A percentile compares a stretch with the other conserved stretches of the same genome.
Conservation (phyloP, 2,888 invertebrate species). For the Malthinus seriepunctatus region DNA sequence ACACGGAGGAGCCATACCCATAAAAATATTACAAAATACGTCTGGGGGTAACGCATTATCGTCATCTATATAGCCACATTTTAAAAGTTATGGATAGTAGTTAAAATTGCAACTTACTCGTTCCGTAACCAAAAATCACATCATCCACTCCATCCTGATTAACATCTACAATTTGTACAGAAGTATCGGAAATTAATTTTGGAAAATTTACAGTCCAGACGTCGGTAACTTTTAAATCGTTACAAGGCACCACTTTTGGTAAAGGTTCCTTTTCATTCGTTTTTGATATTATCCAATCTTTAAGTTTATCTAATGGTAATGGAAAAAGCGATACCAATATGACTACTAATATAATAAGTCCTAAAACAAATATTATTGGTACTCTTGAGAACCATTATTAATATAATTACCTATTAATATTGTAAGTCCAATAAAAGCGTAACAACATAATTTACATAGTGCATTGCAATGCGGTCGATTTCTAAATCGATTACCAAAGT, state of each 20-base stretch:
- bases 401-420: constrained; percentile 60
- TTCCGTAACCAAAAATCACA: constrained; percentile 76
- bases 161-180: constrained; percentile 71
- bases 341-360: constrained; percentile 65
- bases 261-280: constrained; percentile 34
- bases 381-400: no score
- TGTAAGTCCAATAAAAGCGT: constrained; percentile 63
- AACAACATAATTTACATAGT: constrained; percentile 68
- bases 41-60: constrained; percentile 61
- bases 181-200: constrained; percentile 73
- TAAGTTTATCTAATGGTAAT: constrained; percentile 63
- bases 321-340: constrained; percentile 68
- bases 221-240: constrained; percentile 60
- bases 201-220: constrained; percentile 72
- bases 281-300: constrained; percentile 60
- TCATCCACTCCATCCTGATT: constrained; percentile 73
- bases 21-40: constrained; percentile 67
- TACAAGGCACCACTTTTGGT: constrained; percentile 61
- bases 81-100: background rate
- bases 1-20: constrained; percentile 67
- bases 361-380: constrained; percentile 48
- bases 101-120: constrained; percentile 57
- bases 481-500: constrained; percentile 58
- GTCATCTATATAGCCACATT: constrained; percentile 43
- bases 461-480: constrained; percentile 61